phyloP scores from a whole-genome alignment of 2,888 invertebrate genomes.

The Drosophila neotestacea region DNA sequence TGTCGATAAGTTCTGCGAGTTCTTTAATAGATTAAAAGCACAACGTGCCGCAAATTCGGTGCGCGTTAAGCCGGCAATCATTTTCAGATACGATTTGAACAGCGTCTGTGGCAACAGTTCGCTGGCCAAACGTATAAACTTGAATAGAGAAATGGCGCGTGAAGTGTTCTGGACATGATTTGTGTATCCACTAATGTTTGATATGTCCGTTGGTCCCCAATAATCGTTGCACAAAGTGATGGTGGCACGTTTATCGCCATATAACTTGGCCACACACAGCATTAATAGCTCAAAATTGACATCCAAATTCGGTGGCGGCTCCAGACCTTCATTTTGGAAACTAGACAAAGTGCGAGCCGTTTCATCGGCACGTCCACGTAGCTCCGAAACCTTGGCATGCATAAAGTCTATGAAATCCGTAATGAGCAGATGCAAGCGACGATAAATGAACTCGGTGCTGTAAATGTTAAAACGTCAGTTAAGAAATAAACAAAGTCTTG shows the following conservation, averaged over 20 bases:
- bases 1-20: slow-evolving; percentile 86
- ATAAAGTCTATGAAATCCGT: slow-evolving; percentile 97
- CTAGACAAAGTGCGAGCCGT: slow-evolving; percentile 92
- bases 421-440: slow-evolving; percentile 92
- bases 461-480: not conserved
- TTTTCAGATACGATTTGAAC: slow-evolving; percentile 94
- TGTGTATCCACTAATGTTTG: slow-evolving; percentile 8
- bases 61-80: slow-evolving; percentile 93
- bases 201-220: slow-evolving; percentile 87
- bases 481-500: not conserved
- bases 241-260: slow-evolving; percentile 90
- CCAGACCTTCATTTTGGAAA: slow-evolving; percentile 91
- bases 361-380: slow-evolving; percentile 94
- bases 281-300: slow-evolving; percentile 94
- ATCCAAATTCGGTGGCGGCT: slow-evolving; percentile 90
- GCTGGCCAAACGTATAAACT: slow-evolving; percentile 95
- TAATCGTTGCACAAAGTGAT: slow-evolving; percentile 91
- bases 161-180: slow-evolving; percentile 85
- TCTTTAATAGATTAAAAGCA: slow-evolving; percentile 91
- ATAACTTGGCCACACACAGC: slow-evolving; percentile 91
- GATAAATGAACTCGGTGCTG: slow-evolving; percentile 92
- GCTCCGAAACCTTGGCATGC: slow-evolving; percentile 95
- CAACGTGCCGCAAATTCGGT: slow-evolving; percentile 91
- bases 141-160: slow-evolving; percentile 92
- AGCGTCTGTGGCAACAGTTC: slow-evolving; percentile 93